Conservation (phyloP, 2,888 invertebrate genomes). For the Drosophila borborema region DNA sequence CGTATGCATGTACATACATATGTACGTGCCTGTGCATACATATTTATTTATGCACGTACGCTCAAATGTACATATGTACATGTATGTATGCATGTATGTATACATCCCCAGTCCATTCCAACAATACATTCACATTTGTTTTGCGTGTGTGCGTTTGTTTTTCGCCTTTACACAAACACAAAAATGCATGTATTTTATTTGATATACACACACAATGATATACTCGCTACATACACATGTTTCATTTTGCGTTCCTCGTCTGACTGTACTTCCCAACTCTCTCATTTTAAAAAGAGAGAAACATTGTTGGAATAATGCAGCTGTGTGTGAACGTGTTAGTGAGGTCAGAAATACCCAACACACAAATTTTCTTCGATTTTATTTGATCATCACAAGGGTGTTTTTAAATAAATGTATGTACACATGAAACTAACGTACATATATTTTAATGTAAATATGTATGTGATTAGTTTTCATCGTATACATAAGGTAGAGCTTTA, state of each 20-base stretch:
- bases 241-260: constrained; percentile 75
- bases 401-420: constrained; percentile 29
- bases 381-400: constrained; percentile 53
- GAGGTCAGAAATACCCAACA: constrained; percentile 70
- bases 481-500: not conserved
- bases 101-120: constrained; percentile 37
- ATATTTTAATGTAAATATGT: constrained; percentile 1
- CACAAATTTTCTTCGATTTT: constrained; percentile 54
- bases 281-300: constrained; percentile 60
- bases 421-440: constrained; percentile 26
- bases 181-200: constrained; percentile 63
- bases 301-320: constrained; percentile 64
- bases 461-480: not conserved
- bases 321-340: constrained; percentile 67
- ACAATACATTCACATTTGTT: constrained; percentile 44
- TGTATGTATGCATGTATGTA: constrained; percentile 25
- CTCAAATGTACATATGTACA: no score
- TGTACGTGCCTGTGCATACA: not conserved
- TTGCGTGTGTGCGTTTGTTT: constrained; percentile 48
- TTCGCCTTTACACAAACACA: constrained; percentile 60
- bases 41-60: constrained; percentile 1
- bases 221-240: constrained; percentile 68
- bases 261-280: constrained; percentile 73
- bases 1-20: constrained; percentile 9
- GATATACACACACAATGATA: constrained; percentile 54